Base-by-base conservation (phyloP, 2,797 vertebrate species). In the Dromococcyx pavoninus region DNA sequence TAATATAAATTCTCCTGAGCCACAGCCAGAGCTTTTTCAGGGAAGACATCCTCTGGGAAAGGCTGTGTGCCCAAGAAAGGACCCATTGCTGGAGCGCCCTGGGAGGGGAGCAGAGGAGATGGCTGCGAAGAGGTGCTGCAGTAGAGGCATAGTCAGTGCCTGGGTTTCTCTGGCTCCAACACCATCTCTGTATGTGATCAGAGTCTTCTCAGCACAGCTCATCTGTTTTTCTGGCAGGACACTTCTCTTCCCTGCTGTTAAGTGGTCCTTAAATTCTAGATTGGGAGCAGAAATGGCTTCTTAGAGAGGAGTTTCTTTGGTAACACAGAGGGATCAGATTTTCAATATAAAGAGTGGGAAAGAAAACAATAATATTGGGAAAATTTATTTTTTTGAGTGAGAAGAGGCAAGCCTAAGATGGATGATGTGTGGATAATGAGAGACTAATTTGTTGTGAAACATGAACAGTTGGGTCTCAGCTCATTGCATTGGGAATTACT, bases 91-190 rank as follows among this genome's bases (percentile, higher is more conserved):
- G 69, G 76, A 86, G 70, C 19, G 56, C 14, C 30, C 22, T 78
- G 65, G 23, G 77, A 76, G 35, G 28, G 32, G 19, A 37, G 44
- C 56, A 37, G 56, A 39, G 43, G 54, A 62, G 32, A 39, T 37
- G 43, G 50, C 53, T 80, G 56, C 0, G 2, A 33, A 41, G 60
- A 71, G 64, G 11, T 53, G 56, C 71, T 81, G 51, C 5, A 19
- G 2, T 46, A 72, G n/a, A 28, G 19, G 48, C 67, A 32, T 1
- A 3, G 50, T 7, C 56, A 71, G n/a, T 24, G 9, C 37, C n/a
- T 64, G 60, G 4, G 10, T 79, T 91, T 73, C 35, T 28, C 15
- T 1, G 0, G 4, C n/a, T 58, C 72, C 3, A 0, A 0, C 62
- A 27, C 39, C 23, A 2, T 11, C n/a, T 84, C 43, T 72, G 51